phyloP scores from a whole-genome alignment of 2,113 vertebrate species.

The Festucalex cinctus region DNA sequence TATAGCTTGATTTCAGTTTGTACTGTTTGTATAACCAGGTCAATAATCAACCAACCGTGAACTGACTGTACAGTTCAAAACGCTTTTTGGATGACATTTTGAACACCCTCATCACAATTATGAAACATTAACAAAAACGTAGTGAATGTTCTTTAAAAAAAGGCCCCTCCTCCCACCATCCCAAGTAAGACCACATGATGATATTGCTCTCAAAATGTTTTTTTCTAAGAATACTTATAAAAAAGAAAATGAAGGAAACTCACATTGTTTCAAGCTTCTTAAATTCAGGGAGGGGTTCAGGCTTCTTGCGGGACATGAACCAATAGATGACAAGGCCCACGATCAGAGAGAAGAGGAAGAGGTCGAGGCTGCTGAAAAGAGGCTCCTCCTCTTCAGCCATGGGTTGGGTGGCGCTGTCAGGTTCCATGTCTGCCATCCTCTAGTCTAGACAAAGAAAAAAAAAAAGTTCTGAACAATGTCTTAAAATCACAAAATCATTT shows the following conservation, averaged over 20 bases:
- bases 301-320: constrained; percentile 89
- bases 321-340: constrained; percentile 83
- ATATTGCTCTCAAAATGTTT: not conserved
- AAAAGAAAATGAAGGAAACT: constrained; percentile 45
- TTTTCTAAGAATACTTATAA: too few species aligned
- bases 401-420: constrained; percentile 45
- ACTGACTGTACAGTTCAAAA: not conserved
- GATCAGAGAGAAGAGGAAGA: constrained; percentile 87
- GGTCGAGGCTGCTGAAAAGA: constrained; percentile 81
- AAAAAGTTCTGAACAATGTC: not conserved
- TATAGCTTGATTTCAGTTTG: not conserved
- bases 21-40: not conserved
- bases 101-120: not conserved
- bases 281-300: constrained; percentile 85
- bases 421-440: constrained; percentile 60
- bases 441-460: not conserved
- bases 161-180: too few species aligned
- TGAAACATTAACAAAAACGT: not conserved
- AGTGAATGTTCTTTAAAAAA: not conserved
- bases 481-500: not conserved
- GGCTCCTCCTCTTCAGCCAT: constrained; percentile 69
- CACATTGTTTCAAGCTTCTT: constrained; percentile 79
- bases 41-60: not conserved
- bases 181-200: not conserved
- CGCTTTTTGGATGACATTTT: not conserved